Evolutionary conservation across 2,113 vertebrate species (phyloP).

Genomic region (Chitala chitala): DNA sequence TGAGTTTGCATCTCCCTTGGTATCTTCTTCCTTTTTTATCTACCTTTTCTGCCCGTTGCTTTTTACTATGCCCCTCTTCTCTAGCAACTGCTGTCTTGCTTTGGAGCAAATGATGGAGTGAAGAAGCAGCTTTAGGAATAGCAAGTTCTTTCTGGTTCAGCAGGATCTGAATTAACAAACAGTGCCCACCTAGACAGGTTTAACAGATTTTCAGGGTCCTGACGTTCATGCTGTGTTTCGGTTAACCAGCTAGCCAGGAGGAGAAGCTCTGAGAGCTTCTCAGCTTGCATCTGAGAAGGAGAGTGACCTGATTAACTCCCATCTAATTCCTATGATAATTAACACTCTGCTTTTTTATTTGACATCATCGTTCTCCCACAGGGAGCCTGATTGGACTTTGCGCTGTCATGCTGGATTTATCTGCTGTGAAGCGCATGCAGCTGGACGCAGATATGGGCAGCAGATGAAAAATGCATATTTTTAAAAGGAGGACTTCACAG

Average conservation of each 20-base stretch:
- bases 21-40: neutral
- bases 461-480: too few species aligned
- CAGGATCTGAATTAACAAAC: neutral
- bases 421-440: neutral
- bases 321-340: slow-evolving; percentile 74
- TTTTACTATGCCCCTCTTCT: neutral
- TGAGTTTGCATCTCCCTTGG: neutral
- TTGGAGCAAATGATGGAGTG: neutral
- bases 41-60: neutral
- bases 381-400: slow-evolving; percentile 62
- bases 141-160: neutral
- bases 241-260: slow-evolving; percentile 63
- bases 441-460: neutral
- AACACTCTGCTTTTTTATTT: slow-evolving; percentile 68
- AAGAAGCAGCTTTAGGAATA: neutral
- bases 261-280: too few species aligned
- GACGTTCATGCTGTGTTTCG: slow-evolving; percentile 53
- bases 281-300: slow-evolving; percentile 45
- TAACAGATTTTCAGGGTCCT: slow-evolving; percentile 34
- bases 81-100: neutral
- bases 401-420: slow-evolving; percentile 36
- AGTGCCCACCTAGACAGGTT: neutral
- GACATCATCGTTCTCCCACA: slow-evolving; percentile 62
- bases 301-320: slow-evolving; percentile 67
- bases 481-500: too few species aligned